Base-by-base conservation (phyloP, 2,888 invertebrate genomes). In the Timema podura region DNA sequence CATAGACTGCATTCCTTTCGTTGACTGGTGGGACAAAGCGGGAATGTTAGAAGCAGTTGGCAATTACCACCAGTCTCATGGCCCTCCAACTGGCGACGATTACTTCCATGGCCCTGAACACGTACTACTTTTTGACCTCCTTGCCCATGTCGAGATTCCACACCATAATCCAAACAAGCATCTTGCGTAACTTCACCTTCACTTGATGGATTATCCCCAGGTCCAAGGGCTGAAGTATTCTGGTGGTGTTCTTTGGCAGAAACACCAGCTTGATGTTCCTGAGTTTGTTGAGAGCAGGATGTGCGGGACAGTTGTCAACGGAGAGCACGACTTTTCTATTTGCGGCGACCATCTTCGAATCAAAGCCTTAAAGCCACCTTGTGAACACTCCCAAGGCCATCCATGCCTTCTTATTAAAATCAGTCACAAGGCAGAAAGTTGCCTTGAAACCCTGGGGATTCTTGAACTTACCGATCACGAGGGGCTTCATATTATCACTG, bases 241-340 rank as follows among this genome's bases (percentile, higher is more conserved):
- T 59, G 16, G 61, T 64, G 13, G 68, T 44, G 46, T 46, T 59
- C 6, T 15, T 16, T 57, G 68, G 68, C 45, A 65, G 61, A 47
- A 70, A 70, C 47, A 68, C 30, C 2, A 68, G 54, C n/a, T 68
- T 64, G 47, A 70, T 57, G 57, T 70, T 70, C 16, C 67, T 67
- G 46, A 70, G 65, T 46, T 64, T 54, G 9, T 61, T 45, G 11
- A 68, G 16, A 9, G 15, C 47, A 13, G 48, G 70, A 68, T 70
- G 68, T 51, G 67, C 64, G 7, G 70, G 68, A n/a, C 67, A 49
- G 54, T 64, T 61, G 47, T 70, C 65, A 30, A 70, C 46, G 7
- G 68, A 68, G 46, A 70, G 57, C 30, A 68, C 49, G 1, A 70
- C 16, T 16, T 68, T 65, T 15, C 68, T 51, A 47, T 64, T 64